These are phyloP conservation scores for Charadrius vociferus DNA, from an alignment of 2,113 vertebrate genomes.

Conservation along the genomic window DNA sequence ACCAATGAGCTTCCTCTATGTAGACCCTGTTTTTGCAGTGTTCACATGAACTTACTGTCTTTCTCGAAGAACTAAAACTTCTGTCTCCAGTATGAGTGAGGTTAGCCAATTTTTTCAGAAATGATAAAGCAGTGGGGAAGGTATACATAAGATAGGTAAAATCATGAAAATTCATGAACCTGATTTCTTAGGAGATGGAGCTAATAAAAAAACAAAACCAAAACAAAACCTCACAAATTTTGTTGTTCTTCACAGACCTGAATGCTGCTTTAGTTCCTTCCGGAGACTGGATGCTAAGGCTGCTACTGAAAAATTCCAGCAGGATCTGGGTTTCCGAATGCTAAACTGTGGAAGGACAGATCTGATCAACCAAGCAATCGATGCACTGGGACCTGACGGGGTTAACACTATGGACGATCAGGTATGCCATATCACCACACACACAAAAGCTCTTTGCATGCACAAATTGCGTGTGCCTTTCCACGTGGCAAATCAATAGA, in stretches of 20 bases:
- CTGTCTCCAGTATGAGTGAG: neutral
- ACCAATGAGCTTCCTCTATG: neutral
- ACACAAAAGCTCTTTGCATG: neutral
- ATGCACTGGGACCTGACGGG: constrained; percentile 88
- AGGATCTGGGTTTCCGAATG: constrained; percentile 97
- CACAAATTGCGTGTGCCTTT: neutral
- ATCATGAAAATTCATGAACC: neutral
- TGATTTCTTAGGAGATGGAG: neutral
- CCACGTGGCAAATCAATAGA: rapidly evolving
- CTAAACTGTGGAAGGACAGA: constrained; percentile 96
- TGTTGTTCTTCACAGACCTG: constrained; percentile 79
- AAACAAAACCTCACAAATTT: neutral
- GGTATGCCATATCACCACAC: constrained; percentile 67
- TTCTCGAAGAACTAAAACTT: neutral
- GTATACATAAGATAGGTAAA: neutral
- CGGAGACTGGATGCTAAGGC: constrained; percentile 92
- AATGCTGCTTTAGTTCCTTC: constrained; percentile 96
- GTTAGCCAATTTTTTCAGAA: neutral
- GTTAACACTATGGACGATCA: constrained; percentile 98
- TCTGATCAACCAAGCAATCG: constrained; percentile 92
- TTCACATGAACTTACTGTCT: neutral
- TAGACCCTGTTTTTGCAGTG: neutral
- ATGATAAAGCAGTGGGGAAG: neutral
- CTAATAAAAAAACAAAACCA: neutral
- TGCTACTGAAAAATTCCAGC: constrained; percentile 92